Evolutionary conservation across 2,888 invertebrate species (phyloP).

Genomic region (Catocala nupta): DNA sequence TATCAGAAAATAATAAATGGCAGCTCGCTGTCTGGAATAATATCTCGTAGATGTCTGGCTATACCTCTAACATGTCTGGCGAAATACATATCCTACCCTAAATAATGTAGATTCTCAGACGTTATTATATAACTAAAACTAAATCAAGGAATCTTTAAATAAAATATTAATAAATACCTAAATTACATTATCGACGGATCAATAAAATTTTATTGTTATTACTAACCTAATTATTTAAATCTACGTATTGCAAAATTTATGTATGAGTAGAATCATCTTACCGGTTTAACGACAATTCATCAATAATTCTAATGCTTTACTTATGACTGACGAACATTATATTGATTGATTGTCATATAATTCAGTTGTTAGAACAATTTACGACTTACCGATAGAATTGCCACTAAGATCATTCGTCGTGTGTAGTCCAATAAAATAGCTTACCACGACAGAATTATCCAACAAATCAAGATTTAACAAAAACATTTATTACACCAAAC

Average conservation of each 20-base stretch:
- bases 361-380: constrained; percentile 2
- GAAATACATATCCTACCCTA: too few species aligned
- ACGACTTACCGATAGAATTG: background rate
- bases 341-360: constrained; percentile 5
- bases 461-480: constrained; percentile 29
- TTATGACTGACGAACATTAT: background rate
- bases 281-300: constrained; percentile 1
- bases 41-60: too few species aligned
- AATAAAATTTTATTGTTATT: too few species aligned
- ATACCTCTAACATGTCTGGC: too few species aligned
- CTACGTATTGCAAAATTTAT: background rate
- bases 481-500: constrained; percentile 23
- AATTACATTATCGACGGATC: too few species aligned
- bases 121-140: too few species aligned
- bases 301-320: constrained; percentile 2
- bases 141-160: too few species aligned
- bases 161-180: too few species aligned
- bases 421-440: constrained; percentile 31
- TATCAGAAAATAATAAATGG: too few species aligned
- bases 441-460: constrained; percentile 14
- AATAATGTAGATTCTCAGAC: too few species aligned
- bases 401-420: constrained; percentile 14
- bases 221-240: background rate
- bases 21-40: too few species aligned
- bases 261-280: background rate